Evolutionary conservation across 1,140 invertebrate genomes (phyloP), one percentile per base, ranked within the genome.

Genomic region (Leptopilina boulardi): DNA sequence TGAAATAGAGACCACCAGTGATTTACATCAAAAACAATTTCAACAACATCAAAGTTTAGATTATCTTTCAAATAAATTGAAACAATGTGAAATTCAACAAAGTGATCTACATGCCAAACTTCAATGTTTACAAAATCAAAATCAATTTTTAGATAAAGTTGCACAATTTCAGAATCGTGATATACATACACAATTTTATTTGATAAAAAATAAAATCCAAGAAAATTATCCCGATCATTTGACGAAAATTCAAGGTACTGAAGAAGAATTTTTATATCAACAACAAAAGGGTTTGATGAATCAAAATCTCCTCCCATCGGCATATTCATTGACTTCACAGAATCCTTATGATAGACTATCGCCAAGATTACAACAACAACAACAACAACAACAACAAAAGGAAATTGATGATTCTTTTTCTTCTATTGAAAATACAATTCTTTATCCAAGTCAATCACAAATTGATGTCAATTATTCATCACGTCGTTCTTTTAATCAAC

Each of bases 141-240:
- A 91, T 81, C 88, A 91, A 38, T 89, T 91, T 54, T 75, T 91
- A 0, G 90, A 91, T 51, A 91, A 91, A 59, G 90, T 91, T 0
- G 86, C 90, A 0, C 88, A 89, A 19, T 90, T 87, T 74, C 90
- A 91, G 19, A 87, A 87, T 15, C 87, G 87, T 47, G 90, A 91
- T 75, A 74, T 90, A 0, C 89, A 91, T 80, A 18, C 47, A 51
- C 15, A 13, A 0, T 51, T 18, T 18, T 51, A 18, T n/a, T 18
- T 18, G 15, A 18, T 51, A 18, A 51, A 51, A n/a, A 51, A 51
- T 5, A 51, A 51, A n/a, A 18, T 51, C 2, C 47, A 15, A 18
- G 47, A 51, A 15, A 51, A 51, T 18, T 51, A n/a, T 51, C 47
- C 15, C 15, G 8, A n/a, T n/a, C 47, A 51, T 6, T 51, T 51